Conservation (phyloP, 2,888 invertebrate species). For the Drosophila prostipennis region DNA sequence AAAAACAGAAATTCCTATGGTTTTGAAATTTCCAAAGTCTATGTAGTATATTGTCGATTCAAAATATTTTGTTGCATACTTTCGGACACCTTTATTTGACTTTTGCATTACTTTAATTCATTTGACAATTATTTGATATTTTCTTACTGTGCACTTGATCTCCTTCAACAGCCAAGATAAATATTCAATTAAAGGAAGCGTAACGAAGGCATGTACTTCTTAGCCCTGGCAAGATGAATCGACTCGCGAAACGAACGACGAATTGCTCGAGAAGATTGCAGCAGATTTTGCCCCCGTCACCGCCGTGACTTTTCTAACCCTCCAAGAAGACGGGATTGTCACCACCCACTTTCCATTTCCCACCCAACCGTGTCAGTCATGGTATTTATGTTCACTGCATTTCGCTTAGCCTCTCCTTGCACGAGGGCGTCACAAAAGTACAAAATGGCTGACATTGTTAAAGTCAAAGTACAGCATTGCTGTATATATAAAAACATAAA, state of each 20-base stretch:
- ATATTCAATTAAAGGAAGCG: conserved; percentile 74
- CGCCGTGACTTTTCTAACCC: conserved; percentile 6
- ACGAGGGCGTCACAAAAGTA: conserved; percentile 37
- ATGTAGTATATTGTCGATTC: too few species aligned
- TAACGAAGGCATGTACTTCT: conserved; percentile 41
- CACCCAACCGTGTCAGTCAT: conserved; percentile 35
- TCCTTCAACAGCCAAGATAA: conserved; percentile 54
- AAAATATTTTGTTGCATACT: neutral
- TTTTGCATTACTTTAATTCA: neutral
- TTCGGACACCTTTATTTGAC: neutral
- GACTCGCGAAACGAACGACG: conserved; percentile 22
- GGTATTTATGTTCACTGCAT: conserved; percentile 47
- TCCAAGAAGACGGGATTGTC: neutral
- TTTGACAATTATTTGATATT: neutral
- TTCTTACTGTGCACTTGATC: conserved; percentile 1
- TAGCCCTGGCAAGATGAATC: conserved; percentile 19
- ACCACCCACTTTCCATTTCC: conserved; percentile 10
- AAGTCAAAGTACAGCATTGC: conserved; percentile 61
- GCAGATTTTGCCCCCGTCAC: conserved; percentile 24
- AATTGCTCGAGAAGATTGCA: conserved; percentile 37
- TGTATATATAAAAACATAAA: conserved; percentile 37
- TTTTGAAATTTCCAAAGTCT: too few species aligned
- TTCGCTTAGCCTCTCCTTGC: conserved; percentile 21
- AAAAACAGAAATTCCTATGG: too few species aligned
- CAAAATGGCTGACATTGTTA: conserved; percentile 76